Base-by-base conservation (phyloP, 2,888 invertebrate genomes). In the Dexiosoma caninum region DNA sequence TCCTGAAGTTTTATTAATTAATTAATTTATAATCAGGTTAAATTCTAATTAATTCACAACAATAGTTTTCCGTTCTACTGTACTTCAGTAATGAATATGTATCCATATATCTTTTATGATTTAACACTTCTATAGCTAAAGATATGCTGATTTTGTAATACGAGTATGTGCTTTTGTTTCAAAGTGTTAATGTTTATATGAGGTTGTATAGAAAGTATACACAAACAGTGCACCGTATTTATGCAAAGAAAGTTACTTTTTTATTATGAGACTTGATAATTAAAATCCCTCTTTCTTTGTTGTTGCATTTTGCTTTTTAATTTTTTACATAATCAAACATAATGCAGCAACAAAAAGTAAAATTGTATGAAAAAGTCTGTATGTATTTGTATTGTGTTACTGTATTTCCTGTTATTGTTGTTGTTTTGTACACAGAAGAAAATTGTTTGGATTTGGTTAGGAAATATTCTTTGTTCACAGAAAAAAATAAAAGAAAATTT, bases 291-390 rank as follows among this genome's bases (percentile, higher is more conserved):
- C 3, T 27, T 49, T 55, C 16, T 55, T 49, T 71, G 72, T 76
- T 59, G 32, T 40, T 60, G 12, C 12, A 40, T 46, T 67, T 6
- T 30, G n/a, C 7, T 35, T 60, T 57, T 53, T 55, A 40, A 49
- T 16, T 62, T 71, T 75, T 72, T 81, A 49, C 71, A 72, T 81
- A 81, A 72, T 76, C 80, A 72, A 81, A 76, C 80, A 71, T 42
- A 69, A 71, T 44, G 23, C 32, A 72, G 59, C 53, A 76, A 60
- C 70, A 62, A 53, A 71, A 49, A 59, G 12, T 32, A 57, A 57
- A 74, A 16, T 23, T 27, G 46, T 51, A 40, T 60, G 21, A 5
- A 6, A 27, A 40, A 40, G 32, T 40, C 40, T 59, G 57, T 57
- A 30, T 19, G 12, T n/a, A n/a, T 30, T n/a, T 44, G 71, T 32